Percentiles rank a stretch among this genome's conserved stretches.
Conservation (phyloP, 2,888 invertebrate genomes). For the Aproaerema taeniolella region DNA sequence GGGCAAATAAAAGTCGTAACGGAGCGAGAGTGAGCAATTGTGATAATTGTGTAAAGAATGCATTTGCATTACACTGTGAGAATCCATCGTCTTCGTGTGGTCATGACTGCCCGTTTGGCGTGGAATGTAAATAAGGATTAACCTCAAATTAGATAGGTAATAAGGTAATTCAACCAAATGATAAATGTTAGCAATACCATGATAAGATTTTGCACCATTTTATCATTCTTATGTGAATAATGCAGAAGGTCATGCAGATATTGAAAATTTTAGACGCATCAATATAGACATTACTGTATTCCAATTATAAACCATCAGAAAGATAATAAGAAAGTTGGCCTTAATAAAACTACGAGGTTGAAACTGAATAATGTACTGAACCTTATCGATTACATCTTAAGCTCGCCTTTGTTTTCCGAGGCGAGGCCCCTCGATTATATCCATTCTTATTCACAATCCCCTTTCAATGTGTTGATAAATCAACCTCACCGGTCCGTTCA, state of each 20-base stretch:
- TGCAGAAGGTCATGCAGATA: too few relatives aligned
- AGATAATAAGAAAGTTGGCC: too few relatives aligned
- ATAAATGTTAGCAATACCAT: not conserved
- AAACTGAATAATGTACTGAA: too few relatives aligned
- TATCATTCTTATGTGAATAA: too few relatives aligned
- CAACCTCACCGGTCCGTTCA: conserved; percentile 35
- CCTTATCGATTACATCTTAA: conserved; percentile 18
- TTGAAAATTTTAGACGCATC: too few relatives aligned
- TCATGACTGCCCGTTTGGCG: conserved; percentile 23
- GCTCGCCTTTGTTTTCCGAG: conserved; percentile 30
- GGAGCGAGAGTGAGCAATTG: conserved; percentile 42
- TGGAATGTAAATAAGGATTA: conserved; percentile 14
- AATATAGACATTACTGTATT: too few relatives aligned
- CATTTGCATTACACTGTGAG: conserved; percentile 41
- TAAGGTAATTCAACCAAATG: not conserved
- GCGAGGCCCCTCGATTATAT: conserved; percentile 22
- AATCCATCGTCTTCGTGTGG: conserved; percentile 25
- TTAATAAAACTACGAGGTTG: too few relatives aligned
- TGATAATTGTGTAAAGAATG: conserved; percentile 53
- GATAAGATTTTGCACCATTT: too few relatives aligned
- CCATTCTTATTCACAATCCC: conserved; percentile 10
- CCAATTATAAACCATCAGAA: too few relatives aligned
- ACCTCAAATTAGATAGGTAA: conserved; percentile 8
- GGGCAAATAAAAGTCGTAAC: conserved; percentile 67
- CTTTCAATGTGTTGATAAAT: conserved; percentile 47